Percentiles rank a stretch among this genome's conserved stretches.
Evolutionary conservation across 1,140 invertebrate species (phyloP).

Genomic region (Augochlora pura): DNA sequence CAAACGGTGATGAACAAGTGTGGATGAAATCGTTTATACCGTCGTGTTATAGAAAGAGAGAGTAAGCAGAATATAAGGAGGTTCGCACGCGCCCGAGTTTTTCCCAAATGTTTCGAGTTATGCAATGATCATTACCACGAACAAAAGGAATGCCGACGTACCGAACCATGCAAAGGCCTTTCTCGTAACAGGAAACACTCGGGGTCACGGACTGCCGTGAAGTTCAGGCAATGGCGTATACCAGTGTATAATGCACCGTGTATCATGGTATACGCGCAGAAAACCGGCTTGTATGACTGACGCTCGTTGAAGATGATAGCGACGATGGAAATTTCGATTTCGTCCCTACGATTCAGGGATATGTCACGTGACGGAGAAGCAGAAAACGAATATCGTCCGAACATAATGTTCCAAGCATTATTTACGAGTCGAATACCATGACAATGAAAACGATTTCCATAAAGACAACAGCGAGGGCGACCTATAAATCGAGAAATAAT

Average conservation of each 20-base stretch:
- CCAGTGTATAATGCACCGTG: no score
- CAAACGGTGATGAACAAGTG: no score
- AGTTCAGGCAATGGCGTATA: conserved; percentile 8
- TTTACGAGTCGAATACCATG: conserved; percentile 8
- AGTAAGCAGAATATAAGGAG: neutral
- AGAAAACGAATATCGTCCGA: neutral
- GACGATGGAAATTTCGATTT: neutral
- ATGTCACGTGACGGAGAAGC: neutral
- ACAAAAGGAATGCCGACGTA: conserved; percentile 43
- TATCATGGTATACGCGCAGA: conserved; percentile 18
- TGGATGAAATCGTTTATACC: no score
- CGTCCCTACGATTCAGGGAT: no score
- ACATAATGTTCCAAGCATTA: conserved; percentile 9
- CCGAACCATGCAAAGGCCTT: conserved; percentile 46
- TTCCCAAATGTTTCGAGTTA: conserved; percentile 5
- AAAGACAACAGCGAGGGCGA: neutral
- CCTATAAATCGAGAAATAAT: no score
- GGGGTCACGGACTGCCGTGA: conserved; percentile 52
- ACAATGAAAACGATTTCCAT: neutral
- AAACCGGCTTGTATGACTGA: conserved; percentile 45
- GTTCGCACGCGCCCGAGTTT: neutral
- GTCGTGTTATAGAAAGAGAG: no score
- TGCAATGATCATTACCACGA: conserved; percentile 25
- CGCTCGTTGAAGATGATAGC: neutral
- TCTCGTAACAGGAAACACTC: conserved; percentile 56